phyloP scores from a whole-genome alignment of 2,888 invertebrate species.

The Pheosia tremula region DNA sequence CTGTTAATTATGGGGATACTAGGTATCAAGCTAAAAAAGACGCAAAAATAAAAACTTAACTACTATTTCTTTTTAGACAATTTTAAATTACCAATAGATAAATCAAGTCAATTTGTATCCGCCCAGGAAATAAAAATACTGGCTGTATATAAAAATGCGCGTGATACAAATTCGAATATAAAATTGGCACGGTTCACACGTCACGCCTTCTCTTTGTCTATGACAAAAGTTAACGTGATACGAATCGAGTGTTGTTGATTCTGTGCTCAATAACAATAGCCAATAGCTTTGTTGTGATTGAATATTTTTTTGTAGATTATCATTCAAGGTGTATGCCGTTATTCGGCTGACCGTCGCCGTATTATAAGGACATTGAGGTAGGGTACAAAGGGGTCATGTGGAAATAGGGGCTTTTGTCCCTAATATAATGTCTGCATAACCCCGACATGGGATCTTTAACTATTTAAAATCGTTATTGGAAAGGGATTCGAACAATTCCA shows the following conservation, averaged over 20 bases:
- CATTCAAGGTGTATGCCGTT: not conserved
- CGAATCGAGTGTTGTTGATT: not conserved
- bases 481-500: too few species aligned
- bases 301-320: not conserved
- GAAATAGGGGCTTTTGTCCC: too few species aligned
- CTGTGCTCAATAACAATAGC: not conserved
- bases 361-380: not conserved
- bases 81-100: not conserved
- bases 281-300: not conserved
- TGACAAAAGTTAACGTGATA: constrained; percentile 10
- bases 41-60: too few species aligned
- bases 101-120: constrained; percentile 21
- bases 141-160: constrained; percentile 22
- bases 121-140: constrained; percentile 1
- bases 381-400: not conserved
- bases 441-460: too few species aligned
- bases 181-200: constrained; percentile 18
- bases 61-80: too few species aligned
- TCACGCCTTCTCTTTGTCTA: constrained; percentile 16
- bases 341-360: not conserved
- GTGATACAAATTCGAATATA: constrained; percentile 36
- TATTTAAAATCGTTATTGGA: too few species aligned
- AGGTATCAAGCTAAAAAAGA: too few species aligned
- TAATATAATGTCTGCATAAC: too few species aligned
- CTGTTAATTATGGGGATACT: too few species aligned